Evolutionary conservation across 2,113 vertebrate genomes (phyloP).

Genomic region (Burhinus bistriatus): DNA sequence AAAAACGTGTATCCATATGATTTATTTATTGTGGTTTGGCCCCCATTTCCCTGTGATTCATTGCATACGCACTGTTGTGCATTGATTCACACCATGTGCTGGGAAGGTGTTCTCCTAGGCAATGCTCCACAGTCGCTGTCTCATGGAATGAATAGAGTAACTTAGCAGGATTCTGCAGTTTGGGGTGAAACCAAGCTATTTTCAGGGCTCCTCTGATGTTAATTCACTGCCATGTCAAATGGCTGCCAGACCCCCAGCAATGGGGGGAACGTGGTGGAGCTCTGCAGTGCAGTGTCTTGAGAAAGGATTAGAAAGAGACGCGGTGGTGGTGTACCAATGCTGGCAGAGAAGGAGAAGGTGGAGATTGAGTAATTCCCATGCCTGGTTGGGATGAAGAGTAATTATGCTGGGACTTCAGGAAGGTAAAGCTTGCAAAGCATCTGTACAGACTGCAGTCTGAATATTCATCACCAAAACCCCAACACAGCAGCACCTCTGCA

Average conservation of each 20-base stretch:
- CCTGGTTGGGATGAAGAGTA: background rate
- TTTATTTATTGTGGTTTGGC: background rate
- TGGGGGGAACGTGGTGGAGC: background rate
- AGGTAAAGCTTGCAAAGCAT: background rate
- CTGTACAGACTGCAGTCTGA: background rate
- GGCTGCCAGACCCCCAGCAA: background rate
- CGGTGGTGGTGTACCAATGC: accelerated
- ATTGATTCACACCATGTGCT: background rate
- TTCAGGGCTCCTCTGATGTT: background rate
- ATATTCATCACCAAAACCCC: background rate
- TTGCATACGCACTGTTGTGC: accelerated
- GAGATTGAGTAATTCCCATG: background rate
- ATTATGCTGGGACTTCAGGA: background rate
- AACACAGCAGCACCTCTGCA: background rate
- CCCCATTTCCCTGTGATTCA: background rate
- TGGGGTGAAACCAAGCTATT: background rate
- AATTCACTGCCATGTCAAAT: background rate
- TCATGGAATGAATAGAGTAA: background rate
- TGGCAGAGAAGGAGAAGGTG: background rate
- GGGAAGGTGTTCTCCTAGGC: background rate
- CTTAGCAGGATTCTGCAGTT: background rate
- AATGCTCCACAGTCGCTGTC: background rate
- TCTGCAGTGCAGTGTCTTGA: background rate
- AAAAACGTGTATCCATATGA: background rate
- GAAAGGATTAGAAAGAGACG: background rate